Evolutionary conservation across 2,888 invertebrate species (phyloP), one percentile per base, ranked within the genome.

Genomic region (Cactoblastis cactorum): DNA sequence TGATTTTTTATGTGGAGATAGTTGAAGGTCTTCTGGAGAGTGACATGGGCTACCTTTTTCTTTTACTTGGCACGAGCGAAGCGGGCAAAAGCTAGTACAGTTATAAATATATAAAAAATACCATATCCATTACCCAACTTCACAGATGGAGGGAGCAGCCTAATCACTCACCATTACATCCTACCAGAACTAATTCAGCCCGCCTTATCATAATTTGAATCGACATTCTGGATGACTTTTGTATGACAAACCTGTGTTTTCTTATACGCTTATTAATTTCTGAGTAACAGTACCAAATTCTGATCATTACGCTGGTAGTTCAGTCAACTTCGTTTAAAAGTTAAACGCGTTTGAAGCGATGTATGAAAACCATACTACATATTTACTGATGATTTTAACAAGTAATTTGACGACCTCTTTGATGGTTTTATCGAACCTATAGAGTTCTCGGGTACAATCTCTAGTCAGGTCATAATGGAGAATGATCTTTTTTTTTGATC

Each of bases 201-300:
- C 67, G 74, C 70, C 83, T 88, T 89, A 89, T 89, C 89, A 83
- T 89, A 88, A 87, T 87, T 84, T 77, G 81, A 81, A 89, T 89
- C 89, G 85, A 82, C 84, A 74, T 83, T 80, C 73, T 74, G 80
- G 75, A 85, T 83, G 82, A 83, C 75, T 82, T 81, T 83, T 79
- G 83, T 82, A 85, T 83, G 87, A 88, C 87, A 84, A 86, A 83
- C 83, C 82, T 74, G 77, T 81, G 82, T 84, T 83, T 85, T 83
- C 80, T 80, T 83, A 62, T 77, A 88, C 86, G 86, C 83, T 87
- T 86, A 88, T 87, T 88, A 88, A 85, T 88, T 87, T 77, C 67
- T 67, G 65, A 66, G 67, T 77, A 74, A 77, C 79, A 74, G 77
- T 74, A 70, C 69, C 38, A 67, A 66, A 65, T 70, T 67, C 63